These are phyloP conservation scores for Grallaria varia DNA, from an alignment of 2,113 vertebrate genomes.

Conservation along the genomic window DNA sequence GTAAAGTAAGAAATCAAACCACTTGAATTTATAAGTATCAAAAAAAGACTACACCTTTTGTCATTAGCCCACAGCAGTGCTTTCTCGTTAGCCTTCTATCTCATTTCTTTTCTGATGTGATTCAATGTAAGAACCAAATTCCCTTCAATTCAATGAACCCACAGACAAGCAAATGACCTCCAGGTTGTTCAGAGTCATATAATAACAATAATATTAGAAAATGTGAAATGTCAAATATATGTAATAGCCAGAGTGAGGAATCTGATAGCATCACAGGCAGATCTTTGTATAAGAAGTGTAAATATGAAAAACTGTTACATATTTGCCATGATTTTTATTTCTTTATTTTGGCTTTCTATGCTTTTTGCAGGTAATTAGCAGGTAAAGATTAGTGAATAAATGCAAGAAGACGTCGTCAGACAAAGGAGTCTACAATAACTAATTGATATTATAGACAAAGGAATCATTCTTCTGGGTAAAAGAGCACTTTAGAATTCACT, in stretches of 20 bases:
- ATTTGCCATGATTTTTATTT: neutral
- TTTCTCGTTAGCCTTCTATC: neutral
- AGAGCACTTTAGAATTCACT: neutral
- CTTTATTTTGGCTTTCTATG: neutral
- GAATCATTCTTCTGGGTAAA: neutral
- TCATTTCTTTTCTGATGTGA: neutral
- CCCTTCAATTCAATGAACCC: neutral
- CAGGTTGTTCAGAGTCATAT: neutral
- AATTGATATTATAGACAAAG: neutral
- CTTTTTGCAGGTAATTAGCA: neutral
- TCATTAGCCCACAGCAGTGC: neutral
- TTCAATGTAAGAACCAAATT: neutral
- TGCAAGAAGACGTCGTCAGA: neutral
- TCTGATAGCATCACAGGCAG: neutral
- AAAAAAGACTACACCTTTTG: neutral
- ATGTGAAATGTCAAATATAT: neutral
- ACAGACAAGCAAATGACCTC: neutral
- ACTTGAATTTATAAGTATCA: neutral
- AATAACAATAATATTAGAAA: neutral
- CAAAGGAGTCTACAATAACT: neutral
- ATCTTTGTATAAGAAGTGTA: neutral
- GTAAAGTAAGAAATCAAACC: neutral
- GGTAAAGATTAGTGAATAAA: neutral
- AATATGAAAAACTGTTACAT: neutral
- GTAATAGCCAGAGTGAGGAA: neutral